Evolutionary conservation across 2,113 vertebrate species (phyloP).

Genomic region (Cygnus buccinator): DNA sequence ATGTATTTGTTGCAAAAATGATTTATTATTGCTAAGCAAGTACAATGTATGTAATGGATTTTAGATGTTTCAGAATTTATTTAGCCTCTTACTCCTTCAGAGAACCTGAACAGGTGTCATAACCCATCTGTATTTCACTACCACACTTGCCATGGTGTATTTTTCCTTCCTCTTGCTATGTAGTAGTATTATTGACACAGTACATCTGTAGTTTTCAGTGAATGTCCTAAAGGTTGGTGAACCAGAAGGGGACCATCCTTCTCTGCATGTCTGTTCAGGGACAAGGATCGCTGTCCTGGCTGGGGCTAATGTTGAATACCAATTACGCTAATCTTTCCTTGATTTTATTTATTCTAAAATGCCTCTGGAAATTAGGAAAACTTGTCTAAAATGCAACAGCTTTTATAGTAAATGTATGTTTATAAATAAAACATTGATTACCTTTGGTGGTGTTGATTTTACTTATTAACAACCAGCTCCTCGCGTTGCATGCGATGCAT

Average conservation of each 20-base stretch:
- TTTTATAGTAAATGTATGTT: slow-evolving; percentile 98
- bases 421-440: slow-evolving; percentile 97
- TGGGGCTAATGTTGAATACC: slow-evolving; percentile 72
- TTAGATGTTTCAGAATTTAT: slow-evolving; percentile 54
- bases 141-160: slow-evolving; percentile 31
- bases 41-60: slow-evolving; percentile 38
- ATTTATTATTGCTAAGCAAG: slow-evolving; percentile 65
- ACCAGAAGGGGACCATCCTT: slow-evolving; percentile 64
- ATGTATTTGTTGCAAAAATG: slow-evolving; percentile 68
- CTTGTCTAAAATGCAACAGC: slow-evolving; percentile 88
- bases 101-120: slow-evolving; percentile 45
- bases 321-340: slow-evolving; percentile 79
- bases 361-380: slow-evolving; percentile 87
- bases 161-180: slow-evolving; percentile 74
- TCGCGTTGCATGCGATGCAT: rapidly evolving
- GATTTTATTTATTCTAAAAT: slow-evolving; percentile 97
- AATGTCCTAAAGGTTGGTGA: slow-evolving; percentile 68
- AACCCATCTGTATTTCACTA: slow-evolving; percentile 58
- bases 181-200: slow-evolving; percentile 82
- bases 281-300: slow-evolving; percentile 72
- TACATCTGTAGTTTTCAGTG: slow-evolving; percentile 73
- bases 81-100: slow-evolving; percentile 51
- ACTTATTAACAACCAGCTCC: not conserved
- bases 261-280: slow-evolving; percentile 53
- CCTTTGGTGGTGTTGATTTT: slow-evolving; percentile 27